phyloP scores from a whole-genome alignment of 2,888 invertebrate species.

The Zaprionus lineosus region DNA sequence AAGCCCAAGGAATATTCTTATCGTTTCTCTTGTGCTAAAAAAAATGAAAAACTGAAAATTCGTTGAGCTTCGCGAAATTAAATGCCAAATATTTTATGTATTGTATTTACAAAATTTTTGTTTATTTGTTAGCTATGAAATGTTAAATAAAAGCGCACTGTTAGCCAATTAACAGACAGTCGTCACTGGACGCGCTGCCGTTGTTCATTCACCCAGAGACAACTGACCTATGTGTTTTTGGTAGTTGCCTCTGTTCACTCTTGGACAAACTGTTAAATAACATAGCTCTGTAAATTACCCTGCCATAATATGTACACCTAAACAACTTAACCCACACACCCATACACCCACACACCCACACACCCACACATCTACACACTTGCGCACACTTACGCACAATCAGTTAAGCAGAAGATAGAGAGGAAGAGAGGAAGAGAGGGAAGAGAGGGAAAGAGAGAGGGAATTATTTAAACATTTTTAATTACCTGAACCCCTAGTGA shows the following conservation, averaged over 20 bases:
- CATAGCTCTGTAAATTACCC: constrained; percentile 37
- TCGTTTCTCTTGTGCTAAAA: constrained; percentile 59
- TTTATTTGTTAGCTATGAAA: constrained; percentile 30
- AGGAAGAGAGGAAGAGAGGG: no score
- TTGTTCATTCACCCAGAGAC: constrained; percentile 17
- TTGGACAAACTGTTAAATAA: constrained; percentile 21
- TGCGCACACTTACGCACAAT: no score
- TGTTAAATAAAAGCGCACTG: constrained; percentile 37
- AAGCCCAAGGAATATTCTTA: constrained; percentile 42
- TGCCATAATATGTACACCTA: constrained; percentile 38
- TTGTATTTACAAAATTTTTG: constrained; percentile 63
- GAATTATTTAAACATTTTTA: no score
- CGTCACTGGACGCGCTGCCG: constrained; percentile 12
- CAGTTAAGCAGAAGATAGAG: no score
- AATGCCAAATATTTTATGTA: constrained; percentile 71
- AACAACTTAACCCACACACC: constrained; percentile 11
- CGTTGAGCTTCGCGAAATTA: constrained; percentile 72
- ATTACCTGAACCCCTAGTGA: no score
- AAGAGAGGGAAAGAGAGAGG: no score
- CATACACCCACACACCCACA: constrained; percentile 3
- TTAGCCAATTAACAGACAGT: constrained; percentile 12
- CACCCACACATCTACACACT: constrained; percentile 14
- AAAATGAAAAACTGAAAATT: constrained; percentile 39
- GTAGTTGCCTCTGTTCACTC: constrained; percentile 13
- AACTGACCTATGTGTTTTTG: no score